Evolutionary conservation across 2,113 vertebrate species (phyloP).

Genomic region (Carassius carassius): DNA sequence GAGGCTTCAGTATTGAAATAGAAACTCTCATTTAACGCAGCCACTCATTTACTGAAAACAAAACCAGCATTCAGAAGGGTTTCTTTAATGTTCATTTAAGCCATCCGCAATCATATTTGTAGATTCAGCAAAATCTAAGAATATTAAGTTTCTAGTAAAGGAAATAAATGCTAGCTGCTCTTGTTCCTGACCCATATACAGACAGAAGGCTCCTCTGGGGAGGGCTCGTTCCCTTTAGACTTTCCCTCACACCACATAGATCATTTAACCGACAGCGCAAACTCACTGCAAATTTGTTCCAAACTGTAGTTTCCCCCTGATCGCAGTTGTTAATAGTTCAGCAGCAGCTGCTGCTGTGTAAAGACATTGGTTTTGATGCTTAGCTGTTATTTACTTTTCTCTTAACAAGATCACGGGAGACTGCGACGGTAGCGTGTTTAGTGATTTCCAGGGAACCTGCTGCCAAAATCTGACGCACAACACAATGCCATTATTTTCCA

Average conservation of each 20-base stretch:
- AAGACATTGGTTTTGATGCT: constrained; percentile 32
- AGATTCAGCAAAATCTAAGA: neutral
- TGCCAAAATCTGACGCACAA: neutral
- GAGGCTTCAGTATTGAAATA: neutral
- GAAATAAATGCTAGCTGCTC: constrained; percentile 1
- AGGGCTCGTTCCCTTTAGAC: neutral
- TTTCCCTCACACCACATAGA: constrained; percentile 19
- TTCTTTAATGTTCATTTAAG: neutral
- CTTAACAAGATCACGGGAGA: constrained; percentile 15
- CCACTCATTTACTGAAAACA: neutral
- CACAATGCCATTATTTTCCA: constrained; percentile 17
- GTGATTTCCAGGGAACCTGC: neutral
- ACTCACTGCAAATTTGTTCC: constrained; percentile 15
- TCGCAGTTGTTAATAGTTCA: neutral
- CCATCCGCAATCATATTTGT: neutral
- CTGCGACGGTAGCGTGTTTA: neutral
- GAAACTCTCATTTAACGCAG: neutral
- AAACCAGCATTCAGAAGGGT: neutral
- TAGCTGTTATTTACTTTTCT: constrained; percentile 24
- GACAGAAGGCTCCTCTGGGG: constrained; percentile 1
- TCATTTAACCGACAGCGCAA: constrained; percentile 36
- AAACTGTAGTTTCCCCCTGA: constrained; percentile 6
- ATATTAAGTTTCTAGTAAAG: neutral
- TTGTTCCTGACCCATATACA: constrained; percentile 36
- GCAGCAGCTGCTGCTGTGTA: constrained; percentile 16